Evolutionary conservation across 2,113 vertebrate genomes (phyloP).

Genomic region (Aphyosemion australe): DNA sequence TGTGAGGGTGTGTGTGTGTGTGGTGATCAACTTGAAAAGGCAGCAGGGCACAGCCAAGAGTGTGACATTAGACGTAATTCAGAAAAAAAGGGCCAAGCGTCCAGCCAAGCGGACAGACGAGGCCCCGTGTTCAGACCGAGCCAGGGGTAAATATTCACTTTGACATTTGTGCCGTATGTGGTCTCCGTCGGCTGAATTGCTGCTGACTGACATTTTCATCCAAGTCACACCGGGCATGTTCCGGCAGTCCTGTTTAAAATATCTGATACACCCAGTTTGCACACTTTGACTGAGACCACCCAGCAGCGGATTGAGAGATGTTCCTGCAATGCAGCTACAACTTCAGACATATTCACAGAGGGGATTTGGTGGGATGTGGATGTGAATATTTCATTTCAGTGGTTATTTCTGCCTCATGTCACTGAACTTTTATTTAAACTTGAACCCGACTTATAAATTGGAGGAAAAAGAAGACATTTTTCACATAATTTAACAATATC

Average conservation of each 20-base stretch:
- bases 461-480: background rate
- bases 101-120: constrained; percentile 66
- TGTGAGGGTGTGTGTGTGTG: constrained; percentile 5
- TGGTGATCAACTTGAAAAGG: constrained; percentile 43
- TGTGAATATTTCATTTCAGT: background rate
- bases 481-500: background rate
- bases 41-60: constrained; percentile 50
- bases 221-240: constrained; percentile 47
- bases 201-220: constrained; percentile 72
- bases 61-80: constrained; percentile 71
- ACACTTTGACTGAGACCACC: background rate
- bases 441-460: background rate
- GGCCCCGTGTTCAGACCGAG: constrained; percentile 57
- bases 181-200: constrained; percentile 56
- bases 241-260: constrained; percentile 59
- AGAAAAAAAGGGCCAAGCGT: constrained; percentile 59
- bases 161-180: constrained; percentile 72
- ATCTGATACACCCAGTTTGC: constrained; percentile 26
- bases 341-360: constrained; percentile 3
- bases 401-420: constrained; percentile 1
- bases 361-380: background rate
- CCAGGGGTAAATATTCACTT: constrained; percentile 69
- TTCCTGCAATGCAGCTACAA: no score
- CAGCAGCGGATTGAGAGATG: background rate
- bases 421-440: background rate